Percentiles rank a stretch among this genome's conserved stretches.
Conservation (phyloP, 2,113 vertebrate genomes). For the Nyctereutes procyonoides region DNA sequence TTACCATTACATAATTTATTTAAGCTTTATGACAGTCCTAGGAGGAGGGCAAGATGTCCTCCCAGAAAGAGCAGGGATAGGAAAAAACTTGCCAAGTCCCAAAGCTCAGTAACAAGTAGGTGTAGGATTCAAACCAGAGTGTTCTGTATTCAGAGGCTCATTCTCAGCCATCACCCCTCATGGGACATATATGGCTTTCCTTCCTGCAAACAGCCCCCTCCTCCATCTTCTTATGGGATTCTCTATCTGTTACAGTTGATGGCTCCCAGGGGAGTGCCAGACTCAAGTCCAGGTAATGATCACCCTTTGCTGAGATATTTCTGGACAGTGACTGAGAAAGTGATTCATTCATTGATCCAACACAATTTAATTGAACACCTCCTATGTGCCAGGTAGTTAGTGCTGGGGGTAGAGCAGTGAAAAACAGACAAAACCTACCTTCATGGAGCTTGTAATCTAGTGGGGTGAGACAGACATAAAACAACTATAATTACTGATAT, state of each 20-base stretch:
- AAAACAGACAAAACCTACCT: background rate
- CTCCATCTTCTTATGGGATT: background rate
- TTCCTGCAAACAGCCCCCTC: background rate
- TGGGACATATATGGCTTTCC: background rate
- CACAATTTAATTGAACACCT: background rate
- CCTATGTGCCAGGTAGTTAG: background rate
- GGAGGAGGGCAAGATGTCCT: background rate
- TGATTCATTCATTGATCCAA: background rate
- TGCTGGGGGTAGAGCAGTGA: background rate
- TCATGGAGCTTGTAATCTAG: background rate
- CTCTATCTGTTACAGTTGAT: rapidly evolving
- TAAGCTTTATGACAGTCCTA: background rate
- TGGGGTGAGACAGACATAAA: background rate
- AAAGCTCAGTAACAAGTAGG: background rate
- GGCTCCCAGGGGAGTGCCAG: background rate
- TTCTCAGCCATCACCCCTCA: background rate
- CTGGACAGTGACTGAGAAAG: background rate
- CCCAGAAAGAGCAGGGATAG: background rate
- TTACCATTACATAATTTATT: background rate
- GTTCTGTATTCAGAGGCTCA: background rate
- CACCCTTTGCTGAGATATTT: background rate
- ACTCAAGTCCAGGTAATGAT: background rate
- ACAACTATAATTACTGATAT: background rate
- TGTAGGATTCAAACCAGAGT: background rate
- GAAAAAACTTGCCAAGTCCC: background rate